Base-by-base conservation (phyloP, 2,113 vertebrate genomes). In the Nothobranchius kuhntae region DNA sequence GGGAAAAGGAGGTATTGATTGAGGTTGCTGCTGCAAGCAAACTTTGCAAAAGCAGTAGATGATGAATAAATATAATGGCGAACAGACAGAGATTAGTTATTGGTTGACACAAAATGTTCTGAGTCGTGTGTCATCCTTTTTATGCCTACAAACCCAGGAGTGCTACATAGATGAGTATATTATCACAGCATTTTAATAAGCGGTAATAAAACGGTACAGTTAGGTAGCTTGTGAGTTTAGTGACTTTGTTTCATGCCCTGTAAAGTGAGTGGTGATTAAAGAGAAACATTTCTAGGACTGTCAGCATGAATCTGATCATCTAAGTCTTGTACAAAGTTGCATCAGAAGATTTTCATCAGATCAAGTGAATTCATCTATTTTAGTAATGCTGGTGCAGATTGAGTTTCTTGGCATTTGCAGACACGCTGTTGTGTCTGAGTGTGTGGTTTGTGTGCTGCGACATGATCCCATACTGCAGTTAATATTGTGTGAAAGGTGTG, bases 401-500 rank as follows among this genome's bases (percentile, higher is more conserved):
- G 36, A 48, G 30, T 59, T 51, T 36, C 36, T 40, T 24, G 61
- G 42, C 59, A 35, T 30, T 45, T 17, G 9, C 50, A 68, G 56
- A 30, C 21, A 35, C 11, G 21, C 48, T 14, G 51, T 35, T 52
- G 50, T 50, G 46, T 58, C 0, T 38, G 35, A 44, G 12, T 58
- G 42, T 62, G 62, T 51, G 60, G 1, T 21, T 30, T 64, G 56
- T 9, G 53, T 65, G 57, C 53, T 13, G 64, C 10, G 42, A 13
- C 64, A 62, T 50, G 68, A 66, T 81, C 73, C 81, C 67, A 62
- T 42, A 7, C 57, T 72, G 73, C 67, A 69, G 60, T 71, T 71
- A 73, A 66, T 64, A 64, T 72, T 54, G 63, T 84, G 83, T 76
- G 79, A 84, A 83, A 83, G 71, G 75, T 82, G 82, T 80, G 71